Evolutionary conservation across 2,888 invertebrate genomes (phyloP).

Genomic region (Temnothorax unifasciatus): DNA sequence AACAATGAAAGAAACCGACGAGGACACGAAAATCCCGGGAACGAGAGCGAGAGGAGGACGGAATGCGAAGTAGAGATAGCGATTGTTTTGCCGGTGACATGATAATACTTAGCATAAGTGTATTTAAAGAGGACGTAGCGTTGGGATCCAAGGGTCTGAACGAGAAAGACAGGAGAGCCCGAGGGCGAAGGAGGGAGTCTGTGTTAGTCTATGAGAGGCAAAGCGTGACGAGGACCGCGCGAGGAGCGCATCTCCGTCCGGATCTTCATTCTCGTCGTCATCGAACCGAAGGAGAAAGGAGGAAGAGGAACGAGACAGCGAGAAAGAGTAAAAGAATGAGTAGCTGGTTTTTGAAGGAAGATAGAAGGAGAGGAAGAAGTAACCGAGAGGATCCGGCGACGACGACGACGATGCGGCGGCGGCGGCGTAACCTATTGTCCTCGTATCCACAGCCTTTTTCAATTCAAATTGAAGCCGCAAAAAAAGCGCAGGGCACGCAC

Average conservation of each 20-base stretch:
- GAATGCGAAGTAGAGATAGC: conserved; percentile 42
- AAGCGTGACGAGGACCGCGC: conserved; percentile 46
- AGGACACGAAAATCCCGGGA: conserved; percentile 41
- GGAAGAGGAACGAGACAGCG: neutral
- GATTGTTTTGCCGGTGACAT: conserved; percentile 71
- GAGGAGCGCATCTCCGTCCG: conserved; percentile 56
- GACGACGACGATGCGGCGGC: conserved; percentile 61
- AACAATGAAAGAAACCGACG: conserved; percentile 67
- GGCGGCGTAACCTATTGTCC: conserved; percentile 84
- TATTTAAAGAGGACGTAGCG: conserved; percentile 66
- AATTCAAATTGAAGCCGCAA: conserved; percentile 85
- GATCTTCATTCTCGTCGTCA: conserved; percentile 57
- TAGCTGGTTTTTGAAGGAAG: conserved; percentile 61
- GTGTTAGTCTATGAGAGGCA: conserved; percentile 37
- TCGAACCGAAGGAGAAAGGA: conserved; percentile 41
- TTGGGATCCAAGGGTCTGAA: conserved; percentile 61
- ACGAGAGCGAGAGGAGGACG: conserved; percentile 43
- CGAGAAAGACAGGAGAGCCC: conserved; percentile 46
- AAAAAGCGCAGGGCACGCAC: conserved; percentile 82
- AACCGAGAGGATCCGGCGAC: conserved; percentile 63
- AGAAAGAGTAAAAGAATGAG: conserved; percentile 44
- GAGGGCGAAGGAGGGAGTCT: conserved; percentile 27
- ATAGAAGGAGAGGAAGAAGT: conserved; percentile 47
- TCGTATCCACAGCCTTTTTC: conserved; percentile 85
- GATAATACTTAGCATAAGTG: conserved; percentile 71